Percentiles rank a stretch among this genome's conserved stretches.
Conservation (phyloP, 2,888 invertebrate species). For the Balanococcus diminutus region DNA sequence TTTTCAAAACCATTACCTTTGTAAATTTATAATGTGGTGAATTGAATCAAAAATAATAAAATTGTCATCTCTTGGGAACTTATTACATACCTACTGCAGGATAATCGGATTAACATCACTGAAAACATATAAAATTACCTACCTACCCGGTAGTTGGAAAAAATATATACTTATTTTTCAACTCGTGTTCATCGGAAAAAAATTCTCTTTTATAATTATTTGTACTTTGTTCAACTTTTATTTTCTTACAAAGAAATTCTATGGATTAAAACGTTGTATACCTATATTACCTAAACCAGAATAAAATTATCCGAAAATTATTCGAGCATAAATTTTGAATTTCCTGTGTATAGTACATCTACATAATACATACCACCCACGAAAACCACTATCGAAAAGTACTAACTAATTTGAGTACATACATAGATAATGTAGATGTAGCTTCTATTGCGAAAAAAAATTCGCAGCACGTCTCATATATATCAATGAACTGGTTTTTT, state of each 20-base stretch:
- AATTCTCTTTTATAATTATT: neutral
- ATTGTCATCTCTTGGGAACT: neutral
- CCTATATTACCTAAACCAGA: neutral
- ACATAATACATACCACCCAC: conserved; percentile 5
- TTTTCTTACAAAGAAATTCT: neutral
- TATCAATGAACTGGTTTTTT: neutral
- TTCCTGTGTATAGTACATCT: neutral
- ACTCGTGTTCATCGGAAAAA: neutral
- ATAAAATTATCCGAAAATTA: neutral
- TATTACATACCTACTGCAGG: neutral
- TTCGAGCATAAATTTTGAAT: neutral
- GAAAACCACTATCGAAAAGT: neutral
- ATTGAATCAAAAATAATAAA: neutral
- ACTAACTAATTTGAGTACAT: neutral
- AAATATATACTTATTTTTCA: neutral
- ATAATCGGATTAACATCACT: neutral
- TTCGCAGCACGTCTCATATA: conserved; percentile 8
- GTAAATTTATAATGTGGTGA: neutral
- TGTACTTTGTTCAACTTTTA: neutral
- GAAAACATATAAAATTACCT: neutral
- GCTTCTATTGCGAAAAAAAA: neutral
- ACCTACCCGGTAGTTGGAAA: neutral
- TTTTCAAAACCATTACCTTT: neutral
- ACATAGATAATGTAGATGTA: too few relatives aligned
- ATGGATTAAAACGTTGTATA: neutral